Evolutionary conservation across 2,888 invertebrate genomes (phyloP), one percentile per base, ranked within the genome.

Genomic region (Leucophora obtusa): DNA sequence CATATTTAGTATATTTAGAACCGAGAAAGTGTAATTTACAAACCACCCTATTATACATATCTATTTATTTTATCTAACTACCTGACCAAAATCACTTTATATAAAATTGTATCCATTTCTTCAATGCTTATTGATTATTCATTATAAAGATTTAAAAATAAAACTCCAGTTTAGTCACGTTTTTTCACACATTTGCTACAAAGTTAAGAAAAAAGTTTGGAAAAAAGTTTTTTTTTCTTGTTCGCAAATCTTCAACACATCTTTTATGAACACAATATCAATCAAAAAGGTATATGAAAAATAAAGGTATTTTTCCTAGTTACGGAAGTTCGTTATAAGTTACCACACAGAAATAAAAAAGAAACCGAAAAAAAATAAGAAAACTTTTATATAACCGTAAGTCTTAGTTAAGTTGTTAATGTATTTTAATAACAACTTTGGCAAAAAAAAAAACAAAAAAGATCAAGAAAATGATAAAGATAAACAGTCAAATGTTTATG

Each of bases 91-190:
- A 63, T 43, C 24, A 11, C 38, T 33, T 24, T 4, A 9, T 8
- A 50, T 11, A 59, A 62, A 60, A 15, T 21, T 18, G 17, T 15
- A 69, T 38, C 51, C 56, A 24, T 62, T 65, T 77, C 47, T n/a
- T 17, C 21, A 1, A 47, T 5, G 14, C 53, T 43, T 53, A 77
- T 77, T 71, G 76, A 59, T 77, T 71, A 70, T 69, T 70, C 70
- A 65, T 53, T 58, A 65, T 51, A 10, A 53, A 60, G 76, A 77
- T 71, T 65, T 65, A 21, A 38, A 77, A 14, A 24, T 5, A 17
- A 68, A 59, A 65, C 28, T 54, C 47, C 68, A 65, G 66, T 71
- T 71, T 66, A 71, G 77, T 71, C 77, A 77, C 71, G 77, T 77
- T 77, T 72, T 58, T 68, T 66, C 47, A 66, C 71, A 77, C 60